These are phyloP conservation scores for Carabus problematicus DNA, from an alignment of 2,888 invertebrate species.

Conservation along the genomic window DNA sequence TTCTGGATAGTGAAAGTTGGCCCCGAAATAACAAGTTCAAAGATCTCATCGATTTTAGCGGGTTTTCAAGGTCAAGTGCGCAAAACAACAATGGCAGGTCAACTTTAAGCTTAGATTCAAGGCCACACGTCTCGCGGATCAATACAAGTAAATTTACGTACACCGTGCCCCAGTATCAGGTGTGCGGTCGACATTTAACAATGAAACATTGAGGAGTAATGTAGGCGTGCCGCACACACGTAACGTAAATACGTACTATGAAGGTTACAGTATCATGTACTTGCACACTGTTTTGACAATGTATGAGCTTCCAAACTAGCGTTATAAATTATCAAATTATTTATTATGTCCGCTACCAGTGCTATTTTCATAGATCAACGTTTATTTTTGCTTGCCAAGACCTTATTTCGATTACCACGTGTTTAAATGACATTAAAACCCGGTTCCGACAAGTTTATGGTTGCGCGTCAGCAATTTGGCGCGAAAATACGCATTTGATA, in stretches of 20 bases:
- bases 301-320: neutral
- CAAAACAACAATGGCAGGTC: slow-evolving; percentile 42
- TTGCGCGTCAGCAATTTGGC: slow-evolving; percentile 41
- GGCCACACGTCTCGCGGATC: slow-evolving; percentile 40
- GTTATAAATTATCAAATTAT: slow-evolving; percentile 15
- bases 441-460: slow-evolving; percentile 26
- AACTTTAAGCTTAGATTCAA: slow-evolving; percentile 40
- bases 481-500: slow-evolving; percentile 17
- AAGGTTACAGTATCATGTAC: neutral
- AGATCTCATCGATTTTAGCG: slow-evolving; percentile 39
- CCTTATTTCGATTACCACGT: slow-evolving; percentile 35
- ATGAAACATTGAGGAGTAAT: neutral
- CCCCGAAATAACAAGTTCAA: slow-evolving; percentile 37
- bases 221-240: slow-evolving; percentile 15
- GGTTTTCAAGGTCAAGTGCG: slow-evolving; percentile 42
- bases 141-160: slow-evolving; percentile 39
- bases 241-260: slow-evolving; percentile 21
- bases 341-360: neutral
- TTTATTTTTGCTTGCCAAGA: slow-evolving; percentile 23
- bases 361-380: slow-evolving; percentile 7
- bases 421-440: slow-evolving; percentile 39
- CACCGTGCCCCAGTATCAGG: slow-evolving; percentile 9
- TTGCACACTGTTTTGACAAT: slow-evolving; percentile 19
- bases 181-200: slow-evolving; percentile 26
- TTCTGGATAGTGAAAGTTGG: slow-evolving; percentile 29